Evolutionary conservation across 2,888 invertebrate genomes (phyloP).

Genomic region (Lampropteryx suffumata): DNA sequence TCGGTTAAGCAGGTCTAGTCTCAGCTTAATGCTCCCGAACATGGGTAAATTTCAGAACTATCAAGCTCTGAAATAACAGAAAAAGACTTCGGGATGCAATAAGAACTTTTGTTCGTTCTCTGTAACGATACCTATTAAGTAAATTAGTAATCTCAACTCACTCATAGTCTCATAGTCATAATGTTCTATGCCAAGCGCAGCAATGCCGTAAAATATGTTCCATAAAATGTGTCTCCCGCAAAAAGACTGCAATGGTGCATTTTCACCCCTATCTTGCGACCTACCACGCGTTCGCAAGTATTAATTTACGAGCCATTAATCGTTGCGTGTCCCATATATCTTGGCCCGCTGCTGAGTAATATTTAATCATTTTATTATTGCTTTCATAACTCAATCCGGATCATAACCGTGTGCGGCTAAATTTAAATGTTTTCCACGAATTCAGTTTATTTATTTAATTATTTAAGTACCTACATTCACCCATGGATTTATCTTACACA

Average conservation of each 20-base stretch:
- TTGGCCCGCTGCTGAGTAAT: slow-evolving; percentile 27
- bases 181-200: background rate
- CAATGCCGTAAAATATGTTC: slow-evolving; percentile 1
- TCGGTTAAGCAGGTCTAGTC: too few relatives aligned
- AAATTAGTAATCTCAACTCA: background rate
- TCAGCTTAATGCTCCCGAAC: too few relatives aligned
- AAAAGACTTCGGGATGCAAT: too few relatives aligned
- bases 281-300: slow-evolving; percentile 30
- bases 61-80: too few relatives aligned
- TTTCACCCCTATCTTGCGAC: slow-evolving; percentile 24
- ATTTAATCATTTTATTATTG: slow-evolving; percentile 34
- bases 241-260: slow-evolving; percentile 42
- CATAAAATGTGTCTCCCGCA: slow-evolving; percentile 16
- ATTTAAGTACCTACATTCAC: too few relatives aligned
- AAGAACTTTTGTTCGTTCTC: too few relatives aligned
- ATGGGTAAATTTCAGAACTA: too few relatives aligned
- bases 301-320: slow-evolving; percentile 35
- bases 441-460: background rate
- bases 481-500: too few relatives aligned
- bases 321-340: slow-evolving; percentile 31
- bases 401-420: slow-evolving; percentile 3
- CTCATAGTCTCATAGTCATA: too few relatives aligned
- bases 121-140: too few relatives aligned
- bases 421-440: background rate
- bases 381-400: slow-evolving; percentile 34